Conservation (phyloP, 30 jellyfish, hydroid and myxozoan species). For the Aurelia aurita region DNA sequence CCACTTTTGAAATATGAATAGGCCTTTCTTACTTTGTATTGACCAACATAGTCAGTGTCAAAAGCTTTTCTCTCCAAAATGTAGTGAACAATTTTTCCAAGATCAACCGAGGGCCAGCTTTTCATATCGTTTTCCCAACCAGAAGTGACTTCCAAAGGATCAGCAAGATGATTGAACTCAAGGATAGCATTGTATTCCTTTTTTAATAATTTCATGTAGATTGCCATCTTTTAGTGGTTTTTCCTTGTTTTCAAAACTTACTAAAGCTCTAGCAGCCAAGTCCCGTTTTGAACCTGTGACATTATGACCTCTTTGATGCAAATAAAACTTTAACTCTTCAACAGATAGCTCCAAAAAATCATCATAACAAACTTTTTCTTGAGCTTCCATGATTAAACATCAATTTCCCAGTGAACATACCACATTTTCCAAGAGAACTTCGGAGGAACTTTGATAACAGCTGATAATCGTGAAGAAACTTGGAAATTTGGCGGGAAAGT, state of each 20-base stretch:
- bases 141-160: background rate
- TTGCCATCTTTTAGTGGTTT: background rate
- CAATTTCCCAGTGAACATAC: too few relatives aligned
- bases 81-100: conserved; percentile 58
- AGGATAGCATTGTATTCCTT: background rate
- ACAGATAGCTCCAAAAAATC: background rate
- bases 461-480: too few relatives aligned
- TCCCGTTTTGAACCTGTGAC: background rate
- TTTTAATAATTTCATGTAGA: background rate
- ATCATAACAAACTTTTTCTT: background rate
- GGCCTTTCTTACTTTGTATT: too few relatives aligned
- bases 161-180: background rate
- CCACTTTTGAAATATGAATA: too few relatives aligned
- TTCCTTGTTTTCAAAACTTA: background rate
- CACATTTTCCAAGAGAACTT: too few relatives aligned
- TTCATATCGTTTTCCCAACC: conserved; percentile 31
- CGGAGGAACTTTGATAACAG: too few relatives aligned
- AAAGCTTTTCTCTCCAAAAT: conserved; percentile 9
- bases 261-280: background rate
- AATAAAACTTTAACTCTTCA: background rate
- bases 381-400: too few relatives aligned
- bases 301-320: background rate
- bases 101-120: conserved; percentile 44
- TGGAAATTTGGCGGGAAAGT: too few relatives aligned
- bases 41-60: too few relatives aligned